Percentiles rank a stretch among this genome's conserved stretches.
phyloP scores from a whole-genome alignment of 2,797 vertebrate genomes.

The Antennarius maculatus region DNA sequence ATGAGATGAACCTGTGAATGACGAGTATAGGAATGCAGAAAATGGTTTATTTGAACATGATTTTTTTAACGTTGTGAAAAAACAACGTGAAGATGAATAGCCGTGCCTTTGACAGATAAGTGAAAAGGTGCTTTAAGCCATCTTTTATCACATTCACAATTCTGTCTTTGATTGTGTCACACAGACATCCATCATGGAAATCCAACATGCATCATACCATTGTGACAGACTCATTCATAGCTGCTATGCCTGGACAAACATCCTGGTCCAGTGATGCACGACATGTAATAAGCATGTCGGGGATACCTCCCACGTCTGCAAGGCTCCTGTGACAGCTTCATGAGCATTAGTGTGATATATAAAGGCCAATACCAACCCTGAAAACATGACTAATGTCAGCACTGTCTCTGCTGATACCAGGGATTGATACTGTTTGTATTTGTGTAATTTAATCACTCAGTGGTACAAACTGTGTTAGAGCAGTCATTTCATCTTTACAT shows the following conservation, averaged over 20 bases:
- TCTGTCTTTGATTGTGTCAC: constrained; percentile 13
- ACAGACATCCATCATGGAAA: constrained; percentile 33
- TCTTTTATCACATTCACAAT: constrained; percentile 6
- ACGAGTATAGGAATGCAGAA: constrained; percentile 31
- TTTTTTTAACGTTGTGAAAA: not conserved
- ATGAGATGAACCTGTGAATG: constrained; percentile 44
- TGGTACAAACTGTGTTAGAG: constrained; percentile 32
- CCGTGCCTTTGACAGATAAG: constrained; percentile 18
- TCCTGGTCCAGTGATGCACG: constrained; percentile 56
- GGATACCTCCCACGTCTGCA: constrained; percentile 42
- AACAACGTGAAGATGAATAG: not conserved
- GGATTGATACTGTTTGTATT: constrained; percentile 20
- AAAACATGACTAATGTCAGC: constrained; percentile 38
- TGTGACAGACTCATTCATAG: constrained; percentile 43
- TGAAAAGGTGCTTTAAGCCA: constrained; percentile 12
- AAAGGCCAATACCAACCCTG: constrained; percentile 43
- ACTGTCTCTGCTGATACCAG: constrained; percentile 9
- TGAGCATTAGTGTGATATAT: constrained; percentile 62
- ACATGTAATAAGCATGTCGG: constrained; percentile 50
- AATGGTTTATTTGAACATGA: constrained; percentile 30
- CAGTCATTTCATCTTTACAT: constrained; percentile 12
- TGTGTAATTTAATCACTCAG: constrained; percentile 35
- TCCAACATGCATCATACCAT: constrained; percentile 38
- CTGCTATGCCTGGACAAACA: constrained; percentile 13
- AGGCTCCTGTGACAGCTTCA: constrained; percentile 51